Evolutionary conservation across 2,888 invertebrate species (phyloP).

Genomic region (Pseudococcus viburni): DNA sequence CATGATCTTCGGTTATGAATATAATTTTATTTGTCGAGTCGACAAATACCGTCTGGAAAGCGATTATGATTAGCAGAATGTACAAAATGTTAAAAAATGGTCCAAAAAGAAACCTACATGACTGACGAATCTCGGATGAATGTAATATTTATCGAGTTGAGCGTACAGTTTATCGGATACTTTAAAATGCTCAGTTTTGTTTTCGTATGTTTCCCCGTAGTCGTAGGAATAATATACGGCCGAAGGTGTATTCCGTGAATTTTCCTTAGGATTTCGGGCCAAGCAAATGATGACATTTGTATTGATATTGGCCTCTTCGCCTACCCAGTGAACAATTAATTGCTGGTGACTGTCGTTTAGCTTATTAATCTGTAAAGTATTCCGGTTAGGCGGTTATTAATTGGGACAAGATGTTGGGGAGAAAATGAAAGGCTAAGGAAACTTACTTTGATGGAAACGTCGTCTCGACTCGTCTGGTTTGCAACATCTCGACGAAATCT

Average conservation of each 20-base stretch:
- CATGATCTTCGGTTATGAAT: constrained; percentile 84
- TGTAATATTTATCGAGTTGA: constrained; percentile 86
- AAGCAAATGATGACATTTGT: constrained; percentile 87
- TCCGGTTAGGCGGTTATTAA: background rate
- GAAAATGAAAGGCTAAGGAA: background rate
- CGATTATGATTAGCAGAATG: background rate
- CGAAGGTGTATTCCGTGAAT: constrained; percentile 74
- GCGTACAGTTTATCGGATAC: constrained; percentile 76
- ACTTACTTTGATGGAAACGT: background rate
- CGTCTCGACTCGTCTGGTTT: background rate
- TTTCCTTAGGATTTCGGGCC: constrained; percentile 80
- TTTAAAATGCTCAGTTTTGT: constrained; percentile 80
- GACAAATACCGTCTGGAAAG: constrained; percentile 85
- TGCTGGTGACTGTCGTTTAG: constrained; percentile 91
- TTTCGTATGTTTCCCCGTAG: constrained; percentile 85
- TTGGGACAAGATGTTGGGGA: background rate
- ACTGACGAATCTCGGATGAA: constrained; percentile 84
- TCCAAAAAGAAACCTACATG: constrained; percentile 78
- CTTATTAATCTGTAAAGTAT: constrained; percentile 78
- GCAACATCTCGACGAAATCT: background rate
- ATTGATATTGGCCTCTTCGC: constrained; percentile 78
- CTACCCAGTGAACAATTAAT: constrained; percentile 93
- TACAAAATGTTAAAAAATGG: background rate
- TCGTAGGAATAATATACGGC: constrained; percentile 89
- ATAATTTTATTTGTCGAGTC: constrained; percentile 84